Evolutionary conservation across 2,888 invertebrate species (phyloP).

Genomic region (Invenusta paracnida): DNA sequence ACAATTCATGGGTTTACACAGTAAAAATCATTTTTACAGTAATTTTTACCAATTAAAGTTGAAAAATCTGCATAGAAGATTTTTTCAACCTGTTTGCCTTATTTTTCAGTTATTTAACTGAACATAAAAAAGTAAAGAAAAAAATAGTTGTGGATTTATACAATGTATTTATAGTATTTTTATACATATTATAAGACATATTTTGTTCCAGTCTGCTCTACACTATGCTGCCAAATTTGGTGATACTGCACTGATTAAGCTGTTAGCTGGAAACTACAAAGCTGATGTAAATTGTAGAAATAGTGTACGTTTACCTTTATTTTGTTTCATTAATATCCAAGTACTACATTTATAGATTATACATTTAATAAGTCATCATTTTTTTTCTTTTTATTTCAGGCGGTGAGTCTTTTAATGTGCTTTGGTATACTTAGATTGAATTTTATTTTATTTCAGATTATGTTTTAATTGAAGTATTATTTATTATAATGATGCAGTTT

Average conservation of each 20-base stretch:
- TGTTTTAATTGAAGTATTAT: too few species aligned
- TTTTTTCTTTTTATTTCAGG: neutral
- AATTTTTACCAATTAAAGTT: too few species aligned
- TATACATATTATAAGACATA: too few species aligned
- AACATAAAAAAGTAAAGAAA: too few species aligned
- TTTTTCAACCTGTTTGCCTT: too few species aligned
- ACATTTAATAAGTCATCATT: too few species aligned
- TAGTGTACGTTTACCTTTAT: constrained; percentile 14
- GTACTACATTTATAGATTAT: neutral
- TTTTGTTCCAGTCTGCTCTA: constrained; percentile 80
- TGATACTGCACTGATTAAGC: constrained; percentile 80
- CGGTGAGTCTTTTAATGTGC: neutral
- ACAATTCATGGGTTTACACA: too few species aligned
- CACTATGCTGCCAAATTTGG: constrained; percentile 96
- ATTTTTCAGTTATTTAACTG: too few species aligned
- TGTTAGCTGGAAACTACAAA: constrained; percentile 76
- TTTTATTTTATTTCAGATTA: constrained; percentile 14
- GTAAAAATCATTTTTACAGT: too few species aligned
- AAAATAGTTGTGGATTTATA: too few species aligned
- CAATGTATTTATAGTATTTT: neutral
- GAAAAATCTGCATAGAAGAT: too few species aligned
- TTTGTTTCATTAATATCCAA: neutral
- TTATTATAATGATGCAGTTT: too few species aligned
- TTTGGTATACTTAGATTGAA: constrained; percentile 46
- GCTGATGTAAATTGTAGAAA: constrained; percentile 75